Base-by-base conservation (phyloP, 2,888 invertebrate genomes). In the Macaria liturata region DNA sequence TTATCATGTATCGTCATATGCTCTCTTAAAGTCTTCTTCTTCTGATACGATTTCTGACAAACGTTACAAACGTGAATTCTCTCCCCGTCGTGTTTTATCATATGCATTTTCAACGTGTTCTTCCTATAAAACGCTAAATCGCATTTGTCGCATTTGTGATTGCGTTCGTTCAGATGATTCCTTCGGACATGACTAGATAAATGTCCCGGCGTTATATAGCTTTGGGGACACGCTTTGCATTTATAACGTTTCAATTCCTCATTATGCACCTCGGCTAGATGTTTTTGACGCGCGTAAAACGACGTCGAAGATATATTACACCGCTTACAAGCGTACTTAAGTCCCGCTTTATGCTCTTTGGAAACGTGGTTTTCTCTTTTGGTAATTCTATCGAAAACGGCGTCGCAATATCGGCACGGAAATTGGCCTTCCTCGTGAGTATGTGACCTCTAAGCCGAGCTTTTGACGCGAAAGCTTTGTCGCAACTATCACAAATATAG, bases 91-190 rank as follows among this genome's bases (percentile, higher is more conserved):
- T 93, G 93, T 9, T 91, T 93, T 0, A 93, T 92, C 89, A 92
- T 92, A 59, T 93, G 93, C 83, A 92, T 92, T 59, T 93, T 93
- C 32, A 93, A 69, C 4, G 93, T 92, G 51, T 93, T 93, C 59
- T 90, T 90, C 0, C 92, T 91, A 54, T 92, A 93, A 61, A 93
- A 93, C 0, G 92, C 92, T 3, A 90, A 69, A 34, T 92, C 88
- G 46, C 93, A 93, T 39, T 92, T 86, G 32, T 86, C 86, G 50
- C 93, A 93, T 9, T 89, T 86, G 9, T 88, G 93, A 64, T 86
- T 93, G 39, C 84, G 74, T 68, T 84, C 93, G 66, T 83, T 90
- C 62, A 88, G 79, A 78, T 85, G 92, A 40, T 91, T 91, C 1
- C 92, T 67, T 0, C 91, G 53, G 0, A 91, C 89, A 34, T 91